Percentiles rank a stretch among this genome's conserved stretches.
Conservation (phyloP, 2,888 invertebrate genomes). For the Leptarthrus brevirostris region DNA sequence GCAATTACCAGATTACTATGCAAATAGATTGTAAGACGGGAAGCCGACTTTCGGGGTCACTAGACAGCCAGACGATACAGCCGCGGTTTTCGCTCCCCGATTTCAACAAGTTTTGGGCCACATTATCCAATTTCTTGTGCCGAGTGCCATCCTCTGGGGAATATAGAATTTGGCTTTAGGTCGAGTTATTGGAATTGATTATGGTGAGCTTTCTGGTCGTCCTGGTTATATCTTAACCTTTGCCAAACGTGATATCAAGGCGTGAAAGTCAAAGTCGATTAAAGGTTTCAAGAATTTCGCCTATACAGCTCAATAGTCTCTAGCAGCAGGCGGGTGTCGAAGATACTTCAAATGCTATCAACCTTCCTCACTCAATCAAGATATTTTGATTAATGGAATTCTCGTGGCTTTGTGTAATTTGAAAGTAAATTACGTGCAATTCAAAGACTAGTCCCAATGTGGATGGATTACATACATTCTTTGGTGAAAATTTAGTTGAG, state of each 20-base stretch:
- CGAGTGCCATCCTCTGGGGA: background rate
- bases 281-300: background rate
- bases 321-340: too few species aligned
- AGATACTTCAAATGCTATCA: background rate
- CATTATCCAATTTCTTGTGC: background rate
- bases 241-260: background rate
- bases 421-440: slow-evolving; percentile 19
- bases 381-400: slow-evolving; percentile 37
- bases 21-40: slow-evolving; percentile 21
- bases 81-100: background rate
- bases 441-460: slow-evolving; percentile 17
- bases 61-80: background rate
- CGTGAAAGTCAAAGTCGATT: background rate
- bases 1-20: slow-evolving; percentile 43
- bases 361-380: slow-evolving; percentile 19
- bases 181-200: background rate
- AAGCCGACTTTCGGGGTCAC: background rate
- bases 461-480: slow-evolving; percentile 18
- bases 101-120: background rate
- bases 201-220: background rate
- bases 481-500: background rate
- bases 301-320: background rate
- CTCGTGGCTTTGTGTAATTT: slow-evolving; percentile 3
- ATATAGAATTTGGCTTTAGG: background rate
- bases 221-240: background rate